phyloP scores from a whole-genome alignment of 2,113 vertebrate genomes.

The Tupaia chinensis region DNA sequence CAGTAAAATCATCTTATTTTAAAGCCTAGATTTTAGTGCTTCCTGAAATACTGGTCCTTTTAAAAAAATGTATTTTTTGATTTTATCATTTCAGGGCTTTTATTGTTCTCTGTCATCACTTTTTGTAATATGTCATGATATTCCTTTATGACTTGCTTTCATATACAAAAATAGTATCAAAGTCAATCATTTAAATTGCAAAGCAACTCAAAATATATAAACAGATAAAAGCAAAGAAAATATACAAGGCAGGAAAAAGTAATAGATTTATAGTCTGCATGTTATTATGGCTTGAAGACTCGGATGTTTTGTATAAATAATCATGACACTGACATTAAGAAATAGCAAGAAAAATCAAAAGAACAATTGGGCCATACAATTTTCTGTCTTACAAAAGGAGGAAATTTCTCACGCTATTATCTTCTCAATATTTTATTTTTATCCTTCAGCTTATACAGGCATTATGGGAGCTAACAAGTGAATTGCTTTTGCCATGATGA shows the following conservation, averaged over 20 bases:
- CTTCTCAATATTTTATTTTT: conserved; percentile 40
- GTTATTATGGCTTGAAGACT: conserved; percentile 17
- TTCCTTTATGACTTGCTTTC: conserved; percentile 72
- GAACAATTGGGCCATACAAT: conserved; percentile 55
- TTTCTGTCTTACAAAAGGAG: conserved; percentile 40
- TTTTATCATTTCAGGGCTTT: conserved; percentile 51
- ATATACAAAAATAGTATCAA: conserved; percentile 64
- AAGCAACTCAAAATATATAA: conserved; percentile 64
- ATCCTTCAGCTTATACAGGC: conserved; percentile 50
- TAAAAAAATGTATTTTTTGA: conserved; percentile 29
- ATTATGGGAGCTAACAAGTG: conserved; percentile 53
- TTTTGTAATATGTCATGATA: conserved; percentile 57
- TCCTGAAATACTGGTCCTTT: background rate
- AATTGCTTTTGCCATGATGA: background rate
- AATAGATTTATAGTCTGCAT: background rate
- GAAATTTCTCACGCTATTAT: conserved; percentile 17
- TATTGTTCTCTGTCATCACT: conserved; percentile 61
- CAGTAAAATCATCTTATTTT: conserved; percentile 31
- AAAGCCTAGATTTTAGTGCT: background rate
- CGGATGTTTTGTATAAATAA: conserved; percentile 41
- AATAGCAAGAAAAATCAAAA: conserved; percentile 67
- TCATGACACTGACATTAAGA: conserved; percentile 47
- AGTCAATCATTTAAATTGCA: conserved; percentile 57
- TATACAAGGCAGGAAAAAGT: conserved; percentile 40
- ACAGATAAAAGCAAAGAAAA: background rate